Conservation (phyloP, 2,888 invertebrate genomes). For the Drosophila ezoana region DNA sequence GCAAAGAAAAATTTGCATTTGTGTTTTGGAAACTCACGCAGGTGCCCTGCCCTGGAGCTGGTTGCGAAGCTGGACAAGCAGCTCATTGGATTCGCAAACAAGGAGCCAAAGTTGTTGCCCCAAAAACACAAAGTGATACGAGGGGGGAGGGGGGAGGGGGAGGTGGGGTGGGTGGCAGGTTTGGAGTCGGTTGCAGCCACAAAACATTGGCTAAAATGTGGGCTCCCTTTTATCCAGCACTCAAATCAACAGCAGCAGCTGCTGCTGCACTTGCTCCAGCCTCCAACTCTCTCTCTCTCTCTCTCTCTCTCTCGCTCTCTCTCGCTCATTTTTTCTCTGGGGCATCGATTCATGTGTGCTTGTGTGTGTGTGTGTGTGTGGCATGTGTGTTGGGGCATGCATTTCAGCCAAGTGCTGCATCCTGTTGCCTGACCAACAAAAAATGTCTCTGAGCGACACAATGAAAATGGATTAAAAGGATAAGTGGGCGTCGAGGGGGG, state of each 20-base stretch:
- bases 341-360: constrained; percentile 1
- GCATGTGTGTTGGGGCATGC: constrained; percentile 3
- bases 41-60: not conserved
- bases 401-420: constrained; percentile 15
- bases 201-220: constrained; percentile 32
- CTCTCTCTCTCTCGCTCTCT: not conserved
- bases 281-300: not conserved
- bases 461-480: constrained; percentile 64
- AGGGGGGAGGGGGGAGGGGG: not conserved
- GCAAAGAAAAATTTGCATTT: constrained; percentile 16
- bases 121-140: not conserved
- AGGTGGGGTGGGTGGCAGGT: not conserved
- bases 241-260: constrained; percentile 49
- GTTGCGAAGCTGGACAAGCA: constrained; percentile 21
- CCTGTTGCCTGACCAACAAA: constrained; percentile 21
- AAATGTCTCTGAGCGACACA: constrained; percentile 37
- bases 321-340: not conserved
- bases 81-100: constrained; percentile 51
- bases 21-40: constrained; percentile 24
- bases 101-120: constrained; percentile 5
- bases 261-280: constrained; percentile 8
- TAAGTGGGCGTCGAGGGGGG: constrained; percentile 42
- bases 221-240: constrained; percentile 37
- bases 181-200: not conserved
- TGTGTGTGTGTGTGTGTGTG: no score